Evolutionary conservation across 2,113 vertebrate genomes (phyloP), one percentile per base, ranked within the genome.

Genomic region (Procapra przewalskii): DNA sequence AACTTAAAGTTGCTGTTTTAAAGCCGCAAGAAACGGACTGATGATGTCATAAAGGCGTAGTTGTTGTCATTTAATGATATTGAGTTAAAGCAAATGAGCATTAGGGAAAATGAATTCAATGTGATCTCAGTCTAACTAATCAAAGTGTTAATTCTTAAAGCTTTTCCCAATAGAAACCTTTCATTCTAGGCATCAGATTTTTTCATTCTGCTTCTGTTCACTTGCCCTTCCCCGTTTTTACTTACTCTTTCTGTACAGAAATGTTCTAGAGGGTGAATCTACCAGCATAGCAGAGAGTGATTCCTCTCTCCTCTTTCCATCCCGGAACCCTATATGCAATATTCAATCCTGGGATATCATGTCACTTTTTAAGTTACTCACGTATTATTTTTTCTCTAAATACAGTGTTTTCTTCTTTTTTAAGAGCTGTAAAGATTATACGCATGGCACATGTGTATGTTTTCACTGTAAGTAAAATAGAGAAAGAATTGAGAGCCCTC

Each of bases 1-100:
- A 98, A 97, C 21, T 71, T 60, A 82, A 67, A 80, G 62, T 94
- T 97, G 98, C 96, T 95, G 96, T 92, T 90, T 80, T 98, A 96
- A 97, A 95, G 90, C 55, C 6, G 57, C 43, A 85, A 96, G 89
- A 98, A 98, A 62, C 21, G 0, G 0, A 93, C 92, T 88, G 40
- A 57, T 97, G 96, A 96, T 96, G 52, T 97, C 95, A 95, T 90
- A 55, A 86, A 81, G 31, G 16, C 6, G 59, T 33, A 33, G 33
- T 6, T 57, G 31, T 59, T 75, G 8, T 17, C 94, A 40, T 86
- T 96, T 45, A 75, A n/a, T 91, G 55, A 60, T 50, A 79, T 57
- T 71, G 80, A 54, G 40, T 36, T 80, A 91, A 95, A 95, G 62
- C 7, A 94, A 97, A 97, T 23, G 17, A 8, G 8, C 31, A 55